These are phyloP conservation scores for Ondatra zibethicus DNA, from an alignment of 2,113 vertebrate genomes.

Conservation along the genomic window DNA sequence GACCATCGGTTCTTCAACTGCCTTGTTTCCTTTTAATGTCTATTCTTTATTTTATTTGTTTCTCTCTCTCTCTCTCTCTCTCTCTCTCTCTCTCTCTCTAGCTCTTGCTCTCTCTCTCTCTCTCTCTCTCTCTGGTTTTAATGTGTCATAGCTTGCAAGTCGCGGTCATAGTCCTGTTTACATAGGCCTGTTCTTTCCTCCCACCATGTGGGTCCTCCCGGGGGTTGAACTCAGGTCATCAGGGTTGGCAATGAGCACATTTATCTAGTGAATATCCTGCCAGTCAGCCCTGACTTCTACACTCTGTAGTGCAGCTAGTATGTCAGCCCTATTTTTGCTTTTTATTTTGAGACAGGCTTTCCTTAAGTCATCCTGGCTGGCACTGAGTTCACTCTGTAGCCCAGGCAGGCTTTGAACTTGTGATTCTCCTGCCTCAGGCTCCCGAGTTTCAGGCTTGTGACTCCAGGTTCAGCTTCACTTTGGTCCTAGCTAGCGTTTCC, in stretches of 20 bases:
- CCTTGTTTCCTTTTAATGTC: not conserved
- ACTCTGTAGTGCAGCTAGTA: fast-evolving
- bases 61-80: too few relatives aligned
- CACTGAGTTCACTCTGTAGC: not conserved
- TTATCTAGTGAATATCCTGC: not conserved
- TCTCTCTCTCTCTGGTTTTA: not conserved
- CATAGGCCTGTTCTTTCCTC: not conserved
- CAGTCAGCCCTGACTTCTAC: too few relatives aligned
- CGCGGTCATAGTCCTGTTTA: not conserved
- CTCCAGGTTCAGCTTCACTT: not conserved
- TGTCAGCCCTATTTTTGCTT: not conserved
- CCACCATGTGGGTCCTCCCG: not conserved
- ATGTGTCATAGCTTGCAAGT: not conserved
- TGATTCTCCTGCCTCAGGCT: not conserved
- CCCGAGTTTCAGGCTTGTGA: not conserved
- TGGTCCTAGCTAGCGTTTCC: not conserved
- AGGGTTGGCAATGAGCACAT: not conserved
- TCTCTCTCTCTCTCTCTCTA: too few relatives aligned
- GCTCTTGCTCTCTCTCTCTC: too few relatives aligned
- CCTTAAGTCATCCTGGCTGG: not conserved
- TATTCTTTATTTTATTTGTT: not conserved
- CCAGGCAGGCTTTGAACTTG: not conserved
- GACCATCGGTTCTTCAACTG: not conserved
- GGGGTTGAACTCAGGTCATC: not conserved
- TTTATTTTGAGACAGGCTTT: not conserved